Percentiles rank a stretch among this genome's conserved stretches.
Conservation (phyloP, 2,888 invertebrate species). For the Rhaphigaster nebulosa region DNA sequence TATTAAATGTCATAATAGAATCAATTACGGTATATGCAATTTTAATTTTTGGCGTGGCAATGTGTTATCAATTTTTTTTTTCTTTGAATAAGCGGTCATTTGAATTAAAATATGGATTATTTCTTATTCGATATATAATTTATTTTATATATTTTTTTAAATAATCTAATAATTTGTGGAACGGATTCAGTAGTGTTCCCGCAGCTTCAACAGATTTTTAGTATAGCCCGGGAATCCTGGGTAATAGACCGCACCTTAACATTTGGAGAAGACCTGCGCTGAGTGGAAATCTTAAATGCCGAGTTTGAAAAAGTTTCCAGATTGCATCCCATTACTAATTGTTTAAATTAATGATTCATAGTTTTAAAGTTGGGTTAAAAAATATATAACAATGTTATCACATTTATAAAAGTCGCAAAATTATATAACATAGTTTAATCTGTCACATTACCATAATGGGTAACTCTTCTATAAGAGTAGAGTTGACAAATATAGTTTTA, state of each 20-base stretch:
- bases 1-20: background rate
- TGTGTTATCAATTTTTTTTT: background rate
- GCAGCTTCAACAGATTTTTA: background rate
- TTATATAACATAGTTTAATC: no score
- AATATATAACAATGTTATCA: background rate
- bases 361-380: background rate
- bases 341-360: background rate
- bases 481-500: no score
- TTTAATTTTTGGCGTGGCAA: background rate
- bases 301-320: background rate
- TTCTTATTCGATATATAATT: background rate
- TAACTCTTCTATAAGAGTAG: no score
- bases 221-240: background rate
- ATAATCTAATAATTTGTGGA: background rate
- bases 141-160: background rate
- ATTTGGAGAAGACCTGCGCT: slow-evolving; percentile 41
- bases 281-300: background rate
- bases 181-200: background rate
- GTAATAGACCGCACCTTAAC: slow-evolving; percentile 42
- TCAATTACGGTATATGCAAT: background rate
- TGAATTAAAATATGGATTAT: background rate
- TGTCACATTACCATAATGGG: no score
- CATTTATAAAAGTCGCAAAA: no score
- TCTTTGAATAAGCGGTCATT: background rate
- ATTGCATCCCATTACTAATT: background rate